Evolutionary conservation across 2,888 invertebrate genomes (phyloP).

Genomic region (Ophion slaviceki): DNA sequence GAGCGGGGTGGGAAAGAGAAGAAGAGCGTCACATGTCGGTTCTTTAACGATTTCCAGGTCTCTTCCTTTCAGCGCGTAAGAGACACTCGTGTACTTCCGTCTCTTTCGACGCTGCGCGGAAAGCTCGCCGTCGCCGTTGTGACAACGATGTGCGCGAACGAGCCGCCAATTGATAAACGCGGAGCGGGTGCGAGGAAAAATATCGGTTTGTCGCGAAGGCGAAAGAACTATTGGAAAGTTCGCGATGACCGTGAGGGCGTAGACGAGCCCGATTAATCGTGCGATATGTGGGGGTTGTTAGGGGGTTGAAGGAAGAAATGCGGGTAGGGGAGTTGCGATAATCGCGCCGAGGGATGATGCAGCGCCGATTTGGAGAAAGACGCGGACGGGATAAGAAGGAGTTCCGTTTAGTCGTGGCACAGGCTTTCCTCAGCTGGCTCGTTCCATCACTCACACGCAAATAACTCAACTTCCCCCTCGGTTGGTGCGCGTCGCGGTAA

Average conservation of each 20-base stretch:
- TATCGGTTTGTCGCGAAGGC: conserved; percentile 28
- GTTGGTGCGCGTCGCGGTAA: conserved; percentile 77
- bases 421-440: conserved; percentile 82
- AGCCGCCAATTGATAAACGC: conserved; percentile 63
- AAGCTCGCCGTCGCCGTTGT: conserved; percentile 3
- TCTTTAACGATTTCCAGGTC: conserved; percentile 62
- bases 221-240: background rate
- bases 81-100: conserved; percentile 44
- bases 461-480: conserved; percentile 82
- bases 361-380: conserved; percentile 4
- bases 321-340: too few relatives aligned
- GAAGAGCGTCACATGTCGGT: conserved; percentile 36
- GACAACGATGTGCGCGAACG: conserved; percentile 26
- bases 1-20: background rate
- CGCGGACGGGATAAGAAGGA: conserved; percentile 29
- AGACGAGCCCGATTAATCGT: too few relatives aligned
- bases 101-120: conserved; percentile 58
- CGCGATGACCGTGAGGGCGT: too few relatives aligned
- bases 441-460: conserved; percentile 83
- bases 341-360: conserved; percentile 7
- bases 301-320: too few relatives aligned
- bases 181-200: conserved; percentile 40
- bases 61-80: conserved; percentile 18
- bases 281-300: too few relatives aligned
- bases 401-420: conserved; percentile 65